phyloP scores from a whole-genome alignment of 2,113 vertebrate genomes.

The Prolemur simus region DNA sequence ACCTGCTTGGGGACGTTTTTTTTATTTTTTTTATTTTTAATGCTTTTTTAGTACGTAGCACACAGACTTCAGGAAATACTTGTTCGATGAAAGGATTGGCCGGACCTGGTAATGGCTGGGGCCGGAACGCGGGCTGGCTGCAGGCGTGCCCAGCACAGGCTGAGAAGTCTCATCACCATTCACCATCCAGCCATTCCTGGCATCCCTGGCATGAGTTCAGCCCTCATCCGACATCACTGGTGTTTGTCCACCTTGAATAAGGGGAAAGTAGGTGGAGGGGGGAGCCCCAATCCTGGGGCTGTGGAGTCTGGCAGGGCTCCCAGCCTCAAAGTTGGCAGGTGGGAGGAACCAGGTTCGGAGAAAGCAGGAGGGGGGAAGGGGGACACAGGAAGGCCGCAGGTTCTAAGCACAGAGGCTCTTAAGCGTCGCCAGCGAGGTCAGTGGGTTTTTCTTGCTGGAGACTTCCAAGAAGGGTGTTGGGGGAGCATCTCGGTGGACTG shows the following conservation, averaged over 20 bases:
- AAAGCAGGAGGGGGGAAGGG: not conserved
- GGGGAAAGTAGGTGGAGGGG: not conserved
- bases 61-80: slow-evolving; percentile 60
- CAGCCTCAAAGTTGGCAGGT: not conserved
- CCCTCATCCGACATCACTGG: not conserved
- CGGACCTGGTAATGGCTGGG: not conserved
- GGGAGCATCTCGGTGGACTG: not conserved
- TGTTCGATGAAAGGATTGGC: not conserved
- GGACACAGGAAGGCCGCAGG: not conserved
- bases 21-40: not conserved
- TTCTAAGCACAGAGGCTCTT: not conserved
- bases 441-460: slow-evolving; percentile 4
- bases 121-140: not conserved
- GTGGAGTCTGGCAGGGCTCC: not conserved
- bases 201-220: not conserved
- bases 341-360: not conserved
- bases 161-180: not conserved
- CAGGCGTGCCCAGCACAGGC: not conserved
- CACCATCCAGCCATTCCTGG: not conserved
- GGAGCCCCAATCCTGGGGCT: no score
- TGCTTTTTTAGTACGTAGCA: not conserved
- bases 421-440: not conserved
- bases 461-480: not conserved
- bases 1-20: not conserved
- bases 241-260: not conserved